Evolutionary conservation across 2,797 vertebrate genomes (phyloP).

Genomic region (Merluccius polli): DNA sequence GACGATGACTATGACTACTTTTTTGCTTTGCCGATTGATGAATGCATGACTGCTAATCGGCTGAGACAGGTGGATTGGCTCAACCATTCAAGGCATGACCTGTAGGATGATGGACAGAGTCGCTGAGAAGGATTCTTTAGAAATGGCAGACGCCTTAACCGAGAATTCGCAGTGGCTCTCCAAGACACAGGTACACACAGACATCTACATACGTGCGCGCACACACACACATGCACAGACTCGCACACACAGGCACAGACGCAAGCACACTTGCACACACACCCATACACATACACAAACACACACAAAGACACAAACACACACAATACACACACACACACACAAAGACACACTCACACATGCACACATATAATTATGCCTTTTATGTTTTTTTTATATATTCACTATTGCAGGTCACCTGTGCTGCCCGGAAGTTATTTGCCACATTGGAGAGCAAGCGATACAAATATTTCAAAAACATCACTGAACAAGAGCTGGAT

Average conservation of each 20-base stretch:
- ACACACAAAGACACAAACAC: neutral
- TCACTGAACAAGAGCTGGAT: slow-evolving; percentile 56
- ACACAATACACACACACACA: neutral
- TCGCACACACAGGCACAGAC: slow-evolving; percentile 5
- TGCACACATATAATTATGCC: neutral
- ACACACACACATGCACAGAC: neutral
- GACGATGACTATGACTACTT: neutral
- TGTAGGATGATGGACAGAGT: slow-evolving; percentile 57
- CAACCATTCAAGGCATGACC: slow-evolving; percentile 61
- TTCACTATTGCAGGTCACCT: slow-evolving; percentile 50
- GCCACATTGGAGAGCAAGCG: slow-evolving; percentile 44
- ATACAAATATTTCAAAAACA: slow-evolving; percentile 51
- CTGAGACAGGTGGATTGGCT: slow-evolving; percentile 53
- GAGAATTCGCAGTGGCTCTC: slow-evolving; percentile 53
- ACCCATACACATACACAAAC: slow-evolving; percentile 5
- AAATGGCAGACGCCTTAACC: slow-evolving; percentile 44
- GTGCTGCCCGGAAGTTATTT: slow-evolving; percentile 62
- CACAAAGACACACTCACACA: neutral
- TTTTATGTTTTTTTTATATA: neutral
- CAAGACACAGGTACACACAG: slow-evolving; percentile 47
- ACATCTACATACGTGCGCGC: neutral
- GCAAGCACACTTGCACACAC: neutral
- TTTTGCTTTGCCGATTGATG: neutral
- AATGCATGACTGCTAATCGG: neutral
- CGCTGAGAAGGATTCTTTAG: slow-evolving; percentile 27